phyloP scores from a whole-genome alignment of 2,888 invertebrate species.

The Mystacides longicornis region DNA sequence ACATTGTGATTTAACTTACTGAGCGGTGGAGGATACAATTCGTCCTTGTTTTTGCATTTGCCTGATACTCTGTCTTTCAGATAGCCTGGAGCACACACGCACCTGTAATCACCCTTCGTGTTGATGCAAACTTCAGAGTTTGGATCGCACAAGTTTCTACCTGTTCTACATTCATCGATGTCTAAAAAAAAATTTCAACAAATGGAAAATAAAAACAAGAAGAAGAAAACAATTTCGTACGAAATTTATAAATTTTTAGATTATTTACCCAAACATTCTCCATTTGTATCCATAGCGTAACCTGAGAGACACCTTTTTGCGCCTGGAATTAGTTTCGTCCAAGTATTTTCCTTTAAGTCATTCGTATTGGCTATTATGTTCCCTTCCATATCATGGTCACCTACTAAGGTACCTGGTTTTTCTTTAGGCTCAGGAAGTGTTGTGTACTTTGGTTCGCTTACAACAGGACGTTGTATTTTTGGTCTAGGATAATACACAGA shows the following conservation, averaged over 20 bases:
- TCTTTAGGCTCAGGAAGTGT: slow-evolving; percentile 5
- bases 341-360: slow-evolving; percentile 35
- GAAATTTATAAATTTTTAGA: no score
- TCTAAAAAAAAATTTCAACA: slow-evolving; percentile 43
- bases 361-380: slow-evolving; percentile 34
- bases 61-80: slow-evolving; percentile 51
- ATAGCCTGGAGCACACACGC: slow-evolving; percentile 76
- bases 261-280: slow-evolving; percentile 50
- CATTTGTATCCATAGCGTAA: slow-evolving; percentile 46
- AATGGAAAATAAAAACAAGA: background rate
- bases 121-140: slow-evolving; percentile 67
- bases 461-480: background rate
- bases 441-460: slow-evolving; percentile 10
- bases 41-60: slow-evolving; percentile 29
- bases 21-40: slow-evolving; percentile 9
- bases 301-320: slow-evolving; percentile 42
- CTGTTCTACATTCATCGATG: slow-evolving; percentile 66
- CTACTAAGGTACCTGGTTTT: slow-evolving; percentile 21
- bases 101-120: slow-evolving; percentile 77
- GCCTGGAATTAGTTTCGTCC: slow-evolving; percentile 36
- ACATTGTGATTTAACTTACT: no score
- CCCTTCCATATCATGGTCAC: slow-evolving; percentile 32
- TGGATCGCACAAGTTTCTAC: slow-evolving; percentile 50
- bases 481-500: slow-evolving; percentile 6
- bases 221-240: background rate